Conservation (phyloP, 2,797 vertebrate genomes). For the Tolypeutes matacus region DNA sequence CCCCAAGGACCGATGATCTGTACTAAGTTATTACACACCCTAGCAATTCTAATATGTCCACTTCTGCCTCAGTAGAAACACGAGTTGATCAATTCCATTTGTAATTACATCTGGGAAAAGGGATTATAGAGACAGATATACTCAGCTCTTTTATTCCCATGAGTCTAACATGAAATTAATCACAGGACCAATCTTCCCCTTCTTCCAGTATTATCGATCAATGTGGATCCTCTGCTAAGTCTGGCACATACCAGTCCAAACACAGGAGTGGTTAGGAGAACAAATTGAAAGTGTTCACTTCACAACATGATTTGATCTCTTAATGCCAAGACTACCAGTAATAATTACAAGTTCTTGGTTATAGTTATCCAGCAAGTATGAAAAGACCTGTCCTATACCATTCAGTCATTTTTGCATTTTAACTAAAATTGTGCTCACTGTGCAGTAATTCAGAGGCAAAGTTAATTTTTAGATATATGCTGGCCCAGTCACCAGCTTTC, state of each 20-base stretch:
- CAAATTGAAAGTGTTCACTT: conserved; percentile 81
- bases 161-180: conserved; percentile 86
- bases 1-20: conserved; percentile 72
- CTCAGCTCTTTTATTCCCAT: conserved; percentile 84
- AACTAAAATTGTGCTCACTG: neutral
- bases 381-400: neutral
- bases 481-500: neutral
- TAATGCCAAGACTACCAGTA: conserved; percentile 53
- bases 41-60: conserved; percentile 80
- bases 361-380: conserved; percentile 20
- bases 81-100: conserved; percentile 87
- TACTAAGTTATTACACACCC: conserved; percentile 81
- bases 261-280: conserved; percentile 74
- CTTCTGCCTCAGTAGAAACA: conserved; percentile 83
- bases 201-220: conserved; percentile 83
- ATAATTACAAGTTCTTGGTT: conserved; percentile 31
- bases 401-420: conserved; percentile 62
- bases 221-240: conserved; percentile 82
- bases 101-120: conserved; percentile 89
- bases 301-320: conserved; percentile 75
- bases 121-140: conserved; percentile 88
- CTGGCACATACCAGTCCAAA: conserved; percentile 63
- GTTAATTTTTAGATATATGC: neutral
- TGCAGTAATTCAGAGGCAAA: neutral
- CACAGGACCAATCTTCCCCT: conserved; percentile 81